Percentiles rank a stretch among this genome's conserved stretches.
These are phyloP conservation scores for Varanus salvator DNA, from an alignment of 2,113 vertebrate genomes.

Conservation along the genomic window DNA sequence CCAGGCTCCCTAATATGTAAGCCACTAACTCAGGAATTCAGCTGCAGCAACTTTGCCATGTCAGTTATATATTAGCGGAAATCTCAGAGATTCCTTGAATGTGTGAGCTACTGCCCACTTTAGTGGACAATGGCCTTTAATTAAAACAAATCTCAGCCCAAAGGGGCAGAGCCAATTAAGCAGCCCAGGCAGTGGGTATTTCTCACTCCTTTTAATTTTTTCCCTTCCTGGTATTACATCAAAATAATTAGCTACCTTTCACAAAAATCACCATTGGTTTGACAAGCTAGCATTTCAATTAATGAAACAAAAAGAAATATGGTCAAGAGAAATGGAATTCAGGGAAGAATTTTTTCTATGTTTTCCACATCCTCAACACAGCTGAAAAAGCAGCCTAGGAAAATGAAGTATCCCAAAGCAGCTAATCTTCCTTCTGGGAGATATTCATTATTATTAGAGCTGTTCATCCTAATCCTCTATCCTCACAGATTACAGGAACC, in stretches of 20 bases:
- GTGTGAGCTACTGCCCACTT: no score
- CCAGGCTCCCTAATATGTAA: no score
- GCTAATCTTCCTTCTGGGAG: not conserved
- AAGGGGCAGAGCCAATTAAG: not conserved
- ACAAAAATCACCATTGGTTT: not conserved
- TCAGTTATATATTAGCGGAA: no score
- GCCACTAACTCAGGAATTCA: no score
- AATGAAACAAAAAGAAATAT: not conserved
- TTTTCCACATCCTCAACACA: not conserved
- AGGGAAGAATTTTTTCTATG: not conserved
- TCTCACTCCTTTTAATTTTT: not conserved
- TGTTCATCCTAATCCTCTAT: slow-evolving; percentile 9
- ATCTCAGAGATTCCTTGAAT: no score
- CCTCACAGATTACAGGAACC: slow-evolving; percentile 1
- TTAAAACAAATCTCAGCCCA: not conserved
- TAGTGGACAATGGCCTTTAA: no score
- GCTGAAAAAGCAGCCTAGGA: not conserved
- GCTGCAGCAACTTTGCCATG: no score
- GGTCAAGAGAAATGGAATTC: not conserved
- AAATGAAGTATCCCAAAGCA: not conserved
- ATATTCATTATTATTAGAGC: not conserved
- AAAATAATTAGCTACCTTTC: not conserved
- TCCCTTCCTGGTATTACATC: not conserved
- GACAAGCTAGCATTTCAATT: not conserved
- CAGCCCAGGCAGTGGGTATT: not conserved